Evolutionary conservation across 1,140 invertebrate genomes (phyloP), one percentile per base, ranked within the genome.

Genomic region (Hylaeus anthracinus): DNA sequence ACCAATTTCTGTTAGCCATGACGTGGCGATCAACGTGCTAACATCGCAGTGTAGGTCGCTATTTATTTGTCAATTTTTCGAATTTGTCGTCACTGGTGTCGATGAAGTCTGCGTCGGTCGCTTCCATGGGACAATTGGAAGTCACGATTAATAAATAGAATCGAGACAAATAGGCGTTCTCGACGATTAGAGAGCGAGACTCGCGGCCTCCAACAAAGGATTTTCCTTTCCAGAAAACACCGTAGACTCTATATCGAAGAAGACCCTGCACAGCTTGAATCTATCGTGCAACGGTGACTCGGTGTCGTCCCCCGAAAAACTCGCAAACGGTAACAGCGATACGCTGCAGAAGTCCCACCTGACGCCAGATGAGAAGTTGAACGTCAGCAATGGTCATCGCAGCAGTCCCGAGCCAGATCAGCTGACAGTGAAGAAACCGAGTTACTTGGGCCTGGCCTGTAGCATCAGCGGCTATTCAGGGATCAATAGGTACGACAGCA

Each of bases 381-480:
- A 91, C 76, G 86, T 90, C 60, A 92, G 88, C 86, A 93, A 93
- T 93, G 92, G 90, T 71, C 88, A 90, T 76, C 88, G 88, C 41
- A 69, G 56, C 58, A 84, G 77, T 15, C 82, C 85, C 12, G 91
- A 91, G 58, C 78, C 85, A n/a, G 89, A 91, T 41, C 91, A 92
- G 88, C 87, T 91, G 88, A 90, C 90, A 79, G 86, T 88, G 14
- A 94, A 94, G 81, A 94, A 95, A 88, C 97, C 97, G 0, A 98
- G 97, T 72, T 98, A 98, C 91, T 92, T 98, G 64, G 97, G 96
- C 88, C 93, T 98, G 70, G 97, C 97, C 69, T 98, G 97, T 90
- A 97, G 97, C 26, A 97, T 98, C 45, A 98, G 97, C 93, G 98
- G 98, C 10, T 98, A 98, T 90, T 97, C 96, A 0, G 96, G 96